Base-by-base conservation (phyloP, 2,797 vertebrate genomes). In the Premnoplex brunnescens region DNA sequence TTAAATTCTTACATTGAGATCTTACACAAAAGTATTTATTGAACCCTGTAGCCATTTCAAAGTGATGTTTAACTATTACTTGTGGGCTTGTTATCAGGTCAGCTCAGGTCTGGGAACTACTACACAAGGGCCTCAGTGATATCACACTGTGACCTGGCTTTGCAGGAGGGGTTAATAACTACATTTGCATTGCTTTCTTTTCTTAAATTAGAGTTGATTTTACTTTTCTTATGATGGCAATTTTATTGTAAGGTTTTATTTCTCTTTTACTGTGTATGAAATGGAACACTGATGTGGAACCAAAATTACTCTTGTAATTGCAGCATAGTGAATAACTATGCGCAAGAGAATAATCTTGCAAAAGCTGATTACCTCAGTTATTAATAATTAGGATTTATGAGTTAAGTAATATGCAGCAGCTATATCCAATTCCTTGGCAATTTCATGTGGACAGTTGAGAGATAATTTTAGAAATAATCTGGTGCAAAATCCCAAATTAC, bases 301-400 rank as follows among this genome's bases (percentile, higher is more conserved):
- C 26, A 51, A 48, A 86, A 59, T 78, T 51, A 41, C 39, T 76
- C 43, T 19, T 88, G 67, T 54, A 84, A 81, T 66, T 90, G 89
- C 48, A 75, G 60, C 64, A 36, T 22, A 36, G 51, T 92, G 83
- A 85, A 44, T 86, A 79, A 78, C 21, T 41, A 58, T 24, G 28
- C 89, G 46, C 39, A 64, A 92, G 56, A 52, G 81, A 80, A 71
- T 85, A 83, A 89, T 72, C 93, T 55, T 52, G 49, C 89, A 78
- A 81, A 93, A 93, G 92, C 84, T 52, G 72, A 93, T 88, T 95
- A 83, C 75, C 73, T 91, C 16, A 0, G 71, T 91, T 85, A 91
- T 93, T 97, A 95, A 89, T 89, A 89, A 96, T 83, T 83, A 67
- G 78, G 68, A 89, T 89, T 93, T 94, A 82, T 1, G 20, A 93